Conservation (phyloP, 2,888 invertebrate species). For the Tipula unca region DNA sequence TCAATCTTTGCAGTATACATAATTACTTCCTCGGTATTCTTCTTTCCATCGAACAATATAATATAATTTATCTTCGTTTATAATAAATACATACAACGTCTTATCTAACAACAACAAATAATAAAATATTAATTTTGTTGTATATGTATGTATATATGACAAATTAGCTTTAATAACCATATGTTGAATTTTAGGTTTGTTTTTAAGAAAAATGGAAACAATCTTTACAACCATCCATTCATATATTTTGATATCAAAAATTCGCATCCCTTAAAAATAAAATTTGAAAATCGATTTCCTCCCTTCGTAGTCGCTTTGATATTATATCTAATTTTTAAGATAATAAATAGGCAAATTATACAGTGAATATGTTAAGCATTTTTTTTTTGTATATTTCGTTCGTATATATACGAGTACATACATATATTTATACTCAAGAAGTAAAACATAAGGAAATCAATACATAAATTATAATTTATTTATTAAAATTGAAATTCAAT, state of each 20-base stretch:
- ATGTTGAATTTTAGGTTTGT: background rate
- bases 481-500: background rate
- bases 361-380: slow-evolving; percentile 10
- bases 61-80: background rate
- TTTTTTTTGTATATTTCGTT: background rate
- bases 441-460: slow-evolving; percentile 16
- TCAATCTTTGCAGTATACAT: background rate
- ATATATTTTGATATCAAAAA: background rate
- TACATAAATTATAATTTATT: slow-evolving; percentile 15
- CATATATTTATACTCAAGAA: too few species aligned
- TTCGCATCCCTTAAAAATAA: background rate
- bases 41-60: background rate
- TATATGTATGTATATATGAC: too few species aligned
- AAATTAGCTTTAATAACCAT: slow-evolving; percentile 14
- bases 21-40: background rate
- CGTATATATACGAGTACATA: too few species aligned
- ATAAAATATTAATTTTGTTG: background rate
- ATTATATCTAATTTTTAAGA: slow-evolving; percentile 1
- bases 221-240: background rate
- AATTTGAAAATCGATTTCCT: background rate
- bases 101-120: slow-evolving; percentile 9
- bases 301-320: background rate
- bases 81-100: background rate
- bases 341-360: slow-evolving; percentile 18
- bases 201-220: background rate